A percentile compares a stretch with the other conserved stretches of the same genome.
These are phyloP conservation scores for Vanessa cardui DNA, from an alignment of 2,888 invertebrate species.

Conservation along the genomic window DNA sequence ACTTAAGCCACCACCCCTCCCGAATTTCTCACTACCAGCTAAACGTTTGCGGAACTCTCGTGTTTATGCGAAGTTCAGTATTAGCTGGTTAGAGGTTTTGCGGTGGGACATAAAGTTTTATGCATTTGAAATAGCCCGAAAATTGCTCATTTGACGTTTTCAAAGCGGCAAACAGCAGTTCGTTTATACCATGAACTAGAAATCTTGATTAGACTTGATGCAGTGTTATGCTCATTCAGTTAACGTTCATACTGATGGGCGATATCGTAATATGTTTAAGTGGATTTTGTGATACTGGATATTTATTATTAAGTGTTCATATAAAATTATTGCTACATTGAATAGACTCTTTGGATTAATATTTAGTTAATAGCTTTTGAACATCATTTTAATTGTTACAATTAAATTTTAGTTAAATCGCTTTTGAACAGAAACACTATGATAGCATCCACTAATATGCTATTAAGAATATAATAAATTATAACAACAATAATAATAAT, in stretches of 20 bases:
- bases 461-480: too few species aligned
- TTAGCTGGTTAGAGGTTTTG: constrained; percentile 53
- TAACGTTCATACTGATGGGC: constrained; percentile 15
- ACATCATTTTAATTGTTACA: not conserved
- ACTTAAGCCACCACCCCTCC: constrained; percentile 43
- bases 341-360: not conserved
- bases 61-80: constrained; percentile 43
- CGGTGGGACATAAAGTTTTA: constrained; percentile 71
- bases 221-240: constrained; percentile 34
- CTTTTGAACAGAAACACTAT: too few species aligned
- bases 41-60: not conserved
- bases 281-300: constrained; percentile 19
- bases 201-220: constrained; percentile 44
- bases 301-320: not conserved
- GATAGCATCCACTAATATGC: too few species aligned
- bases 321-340: not conserved
- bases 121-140: constrained; percentile 73
- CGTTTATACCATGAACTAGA: constrained; percentile 42
- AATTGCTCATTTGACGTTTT: constrained; percentile 72
- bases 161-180: constrained; percentile 57
- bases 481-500: too few species aligned
- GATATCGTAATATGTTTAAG: constrained; percentile 9
- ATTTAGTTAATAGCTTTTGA: not conserved
- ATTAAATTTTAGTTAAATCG: too few species aligned
- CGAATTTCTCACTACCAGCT: not conserved